Percentiles rank a stretch among this genome's conserved stretches.
These are phyloP conservation scores for Xestia rhomboidea DNA, from an alignment of 2,888 invertebrate genomes.

Conservation along the genomic window DNA sequence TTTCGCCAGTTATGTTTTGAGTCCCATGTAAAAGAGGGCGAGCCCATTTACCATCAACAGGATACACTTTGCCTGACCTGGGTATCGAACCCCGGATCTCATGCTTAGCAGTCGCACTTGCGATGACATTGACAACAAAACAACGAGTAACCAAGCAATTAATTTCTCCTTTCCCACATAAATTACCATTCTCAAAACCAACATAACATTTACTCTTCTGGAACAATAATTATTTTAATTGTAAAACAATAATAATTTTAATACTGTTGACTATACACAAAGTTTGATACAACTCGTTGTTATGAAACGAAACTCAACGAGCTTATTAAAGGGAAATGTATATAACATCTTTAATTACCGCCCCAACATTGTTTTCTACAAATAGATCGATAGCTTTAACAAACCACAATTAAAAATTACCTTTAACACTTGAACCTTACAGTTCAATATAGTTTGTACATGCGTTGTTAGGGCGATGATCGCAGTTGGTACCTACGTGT, in stretches of 20 bases:
- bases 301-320: slow-evolving; percentile 43
- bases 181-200: background rate
- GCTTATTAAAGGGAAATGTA: slow-evolving; percentile 57
- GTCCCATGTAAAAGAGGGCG: background rate
- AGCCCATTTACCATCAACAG: background rate
- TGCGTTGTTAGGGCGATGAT: slow-evolving; percentile 10
- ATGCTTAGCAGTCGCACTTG: background rate
- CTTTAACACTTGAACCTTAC: slow-evolving; percentile 15
- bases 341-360: slow-evolving; percentile 73
- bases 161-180: background rate
- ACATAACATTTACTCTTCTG: slow-evolving; percentile 4
- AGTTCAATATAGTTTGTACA: slow-evolving; percentile 24
- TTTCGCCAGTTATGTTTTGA: background rate
- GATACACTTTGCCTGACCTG: background rate
- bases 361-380: slow-evolving; percentile 72
- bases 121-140: background rate
- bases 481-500: slow-evolving; percentile 7
- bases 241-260: slow-evolving; percentile 28
- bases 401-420: slow-evolving; percentile 49
- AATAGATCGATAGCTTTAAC: slow-evolving; percentile 75
- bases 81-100: background rate
- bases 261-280: slow-evolving; percentile 24
- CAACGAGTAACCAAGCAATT: background rate
- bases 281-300: slow-evolving; percentile 40
- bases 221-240: slow-evolving; percentile 14